A percentile compares a stretch with the other conserved stretches of the same genome.
These are phyloP conservation scores for Xylocopa sonorina DNA, from an alignment of 1,140 invertebrate species.

Conservation along the genomic window DNA sequence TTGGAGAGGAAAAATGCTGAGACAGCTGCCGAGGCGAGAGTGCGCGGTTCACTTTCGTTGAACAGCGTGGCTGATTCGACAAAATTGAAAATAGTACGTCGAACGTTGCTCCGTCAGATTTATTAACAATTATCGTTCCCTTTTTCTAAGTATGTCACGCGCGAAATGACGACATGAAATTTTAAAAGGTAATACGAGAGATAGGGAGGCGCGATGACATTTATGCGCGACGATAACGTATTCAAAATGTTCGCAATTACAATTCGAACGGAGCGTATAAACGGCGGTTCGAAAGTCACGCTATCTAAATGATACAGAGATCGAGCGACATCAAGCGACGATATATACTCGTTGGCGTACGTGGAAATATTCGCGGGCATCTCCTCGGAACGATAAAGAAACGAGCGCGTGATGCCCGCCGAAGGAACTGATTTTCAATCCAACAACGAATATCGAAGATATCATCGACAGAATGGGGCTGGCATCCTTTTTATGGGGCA, in stretches of 20 bases:
- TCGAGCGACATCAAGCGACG: background rate
- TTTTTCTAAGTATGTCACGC: background rate
- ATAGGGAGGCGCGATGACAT: background rate
- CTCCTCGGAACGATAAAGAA: slow-evolving; percentile 15
- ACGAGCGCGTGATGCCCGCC: slow-evolving; percentile 19
- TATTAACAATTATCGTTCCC: too few relatives aligned
- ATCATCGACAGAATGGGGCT: slow-evolving; percentile 25
- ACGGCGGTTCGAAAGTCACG: too few relatives aligned
- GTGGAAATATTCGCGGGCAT: slow-evolving; percentile 10
- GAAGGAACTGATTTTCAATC: slow-evolving; percentile 43
- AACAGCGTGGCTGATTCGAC: too few relatives aligned
- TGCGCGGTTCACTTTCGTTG: too few relatives aligned
- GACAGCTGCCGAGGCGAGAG: too few relatives aligned
- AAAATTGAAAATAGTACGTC: too few relatives aligned
- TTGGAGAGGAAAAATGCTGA: background rate
- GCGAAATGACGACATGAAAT: background rate
- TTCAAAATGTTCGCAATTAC: background rate
- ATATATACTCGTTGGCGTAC: background rate
- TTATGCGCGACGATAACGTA: background rate
- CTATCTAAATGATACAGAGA: slow-evolving; percentile 1
- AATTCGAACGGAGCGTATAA: background rate
- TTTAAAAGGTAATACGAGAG: background rate
- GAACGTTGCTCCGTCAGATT: too few relatives aligned
- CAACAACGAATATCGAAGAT: slow-evolving; percentile 45
- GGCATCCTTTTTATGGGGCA: background rate